Base-by-base conservation (phyloP, 2,888 invertebrate genomes). In the Callyntrura guangdongensis region DNA sequence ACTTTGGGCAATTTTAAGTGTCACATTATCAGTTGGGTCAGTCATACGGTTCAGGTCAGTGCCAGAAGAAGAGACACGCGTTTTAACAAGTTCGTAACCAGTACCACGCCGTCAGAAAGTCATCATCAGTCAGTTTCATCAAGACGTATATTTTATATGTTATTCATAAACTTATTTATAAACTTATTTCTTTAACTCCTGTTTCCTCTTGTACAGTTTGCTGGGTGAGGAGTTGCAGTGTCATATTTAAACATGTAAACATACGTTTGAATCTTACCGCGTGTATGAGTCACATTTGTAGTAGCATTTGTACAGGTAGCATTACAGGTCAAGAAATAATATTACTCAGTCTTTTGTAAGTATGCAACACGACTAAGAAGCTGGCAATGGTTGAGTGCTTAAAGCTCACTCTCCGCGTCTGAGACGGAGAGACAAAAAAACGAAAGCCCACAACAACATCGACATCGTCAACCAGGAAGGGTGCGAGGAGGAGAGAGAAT, bases 301-400 rank as follows among this genome's bases (percentile, higher is more conserved):
- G 14, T 47, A 20, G 53, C 17, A 79, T 25, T 0, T 36, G 61
- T 20, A 69, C 17, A 84, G 25, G 84, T 79, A 85, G 27, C 36
- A 59, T 79, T 84, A 53, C 84, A 69, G 84, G 84, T 84, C 84
- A 84, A 53, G 79, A 79, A 3, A 59, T n/a, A 49, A 47, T 74
- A 74, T 74, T 74, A 20, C 47, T 9, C 49, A 12, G 49, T 74
- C 17, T 72, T 45, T 36, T 53, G 25, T 77, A 17, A 17, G 56
- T 8, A 17, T 53, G 22, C 85, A 56, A 64, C 69, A 72, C 59
- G 84, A 53, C 69, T 84, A 69, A 53, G 47, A 74, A 45, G n/a
- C n/a, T 1, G 36, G 49, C 49, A 74, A 12, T 49, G 53, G 69
- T n/a, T 69, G 25, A 22, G 61, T 17, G 45, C 59, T 81, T 61